Evolutionary conservation across 1,140 invertebrate species (phyloP).

Genomic region (Ostrea denselamellosa): DNA sequence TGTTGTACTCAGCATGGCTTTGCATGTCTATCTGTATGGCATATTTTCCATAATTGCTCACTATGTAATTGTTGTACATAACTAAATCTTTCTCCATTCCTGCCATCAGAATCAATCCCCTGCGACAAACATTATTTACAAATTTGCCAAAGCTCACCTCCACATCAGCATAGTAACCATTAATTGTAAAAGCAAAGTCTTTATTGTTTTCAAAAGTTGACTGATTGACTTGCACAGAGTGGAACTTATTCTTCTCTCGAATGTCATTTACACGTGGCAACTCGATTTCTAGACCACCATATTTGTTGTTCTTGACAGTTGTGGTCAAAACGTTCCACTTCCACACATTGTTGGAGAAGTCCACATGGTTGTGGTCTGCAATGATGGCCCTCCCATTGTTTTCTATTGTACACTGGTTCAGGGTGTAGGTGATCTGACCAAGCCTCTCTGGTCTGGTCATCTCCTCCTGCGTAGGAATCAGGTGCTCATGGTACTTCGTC

Average conservation of each 20-base stretch:
- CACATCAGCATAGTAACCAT: slow-evolving; percentile 92
- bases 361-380: slow-evolving; percentile 78
- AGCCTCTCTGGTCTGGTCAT: slow-evolving; percentile 77
- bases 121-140: slow-evolving; percentile 89
- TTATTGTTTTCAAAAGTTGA: slow-evolving; percentile 69
- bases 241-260: slow-evolving; percentile 63
- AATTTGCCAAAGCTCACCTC: slow-evolving; percentile 91
- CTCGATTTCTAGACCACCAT: slow-evolving; percentile 86
- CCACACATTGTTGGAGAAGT: slow-evolving; percentile 79
- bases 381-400: slow-evolving; percentile 73
- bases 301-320: slow-evolving; percentile 88
- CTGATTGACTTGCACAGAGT: slow-evolving; percentile 72
- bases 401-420: slow-evolving; percentile 68
- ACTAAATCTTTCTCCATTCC: slow-evolving; percentile 98
- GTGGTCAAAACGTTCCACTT: slow-evolving; percentile 83
- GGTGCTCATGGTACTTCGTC: slow-evolving; percentile 76
- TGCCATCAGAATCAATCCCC: slow-evolving; percentile 90
- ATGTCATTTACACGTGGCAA: slow-evolving; percentile 75
- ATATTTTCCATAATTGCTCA: slow-evolving; percentile 88
- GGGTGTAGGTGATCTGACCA: slow-evolving; percentile 75
- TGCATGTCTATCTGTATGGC: slow-evolving; percentile 93
- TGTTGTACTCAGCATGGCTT: slow-evolving; percentile 95
- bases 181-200: slow-evolving; percentile 78
- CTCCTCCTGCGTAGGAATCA: slow-evolving; percentile 77
- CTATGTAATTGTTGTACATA: slow-evolving; percentile 86